Evolutionary conservation across 1,140 invertebrate genomes (phyloP).

Genomic region (Latrodectus geometricus): DNA sequence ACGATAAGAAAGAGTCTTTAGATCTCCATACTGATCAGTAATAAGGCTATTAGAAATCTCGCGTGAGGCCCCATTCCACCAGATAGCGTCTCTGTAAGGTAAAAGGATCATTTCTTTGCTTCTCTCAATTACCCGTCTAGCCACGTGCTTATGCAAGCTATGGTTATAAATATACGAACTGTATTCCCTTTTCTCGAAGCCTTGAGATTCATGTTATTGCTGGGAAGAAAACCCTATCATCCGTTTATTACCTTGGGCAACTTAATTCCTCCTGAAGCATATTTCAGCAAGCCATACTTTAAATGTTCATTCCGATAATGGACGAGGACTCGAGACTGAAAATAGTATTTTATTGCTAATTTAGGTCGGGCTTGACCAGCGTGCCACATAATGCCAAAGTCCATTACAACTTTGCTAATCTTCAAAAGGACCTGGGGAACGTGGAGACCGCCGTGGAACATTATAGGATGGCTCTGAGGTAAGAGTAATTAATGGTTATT

Average conservation of each 20-base stretch:
- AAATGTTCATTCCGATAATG: constrained; percentile 56
- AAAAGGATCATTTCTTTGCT: no score
- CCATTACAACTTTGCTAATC: constrained; percentile 92
- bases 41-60: no score
- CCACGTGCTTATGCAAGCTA: constrained; percentile 16
- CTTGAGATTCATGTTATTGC: constrained; percentile 42
- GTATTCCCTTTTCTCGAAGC: background rate
- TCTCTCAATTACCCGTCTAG: background rate
- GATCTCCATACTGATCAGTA: no score
- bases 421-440: constrained; percentile 79
- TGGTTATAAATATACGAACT: constrained; percentile 20
- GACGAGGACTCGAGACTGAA: constrained; percentile 20
- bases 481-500: constrained; percentile 67
- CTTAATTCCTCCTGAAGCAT: constrained; percentile 33
- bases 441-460: constrained; percentile 80
- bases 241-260: constrained; percentile 8
- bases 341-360: constrained; percentile 54
- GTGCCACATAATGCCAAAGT: constrained; percentile 89
- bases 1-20: no score
- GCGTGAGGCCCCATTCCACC: no score
- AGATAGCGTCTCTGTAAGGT: no score
- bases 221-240: constrained; percentile 41
- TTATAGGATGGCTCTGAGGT: constrained; percentile 85
- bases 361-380: constrained; percentile 82
- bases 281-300: constrained; percentile 34